Evolutionary conservation across 1,140 invertebrate species (phyloP).

Genomic region (Lepidurus couesii): DNA sequence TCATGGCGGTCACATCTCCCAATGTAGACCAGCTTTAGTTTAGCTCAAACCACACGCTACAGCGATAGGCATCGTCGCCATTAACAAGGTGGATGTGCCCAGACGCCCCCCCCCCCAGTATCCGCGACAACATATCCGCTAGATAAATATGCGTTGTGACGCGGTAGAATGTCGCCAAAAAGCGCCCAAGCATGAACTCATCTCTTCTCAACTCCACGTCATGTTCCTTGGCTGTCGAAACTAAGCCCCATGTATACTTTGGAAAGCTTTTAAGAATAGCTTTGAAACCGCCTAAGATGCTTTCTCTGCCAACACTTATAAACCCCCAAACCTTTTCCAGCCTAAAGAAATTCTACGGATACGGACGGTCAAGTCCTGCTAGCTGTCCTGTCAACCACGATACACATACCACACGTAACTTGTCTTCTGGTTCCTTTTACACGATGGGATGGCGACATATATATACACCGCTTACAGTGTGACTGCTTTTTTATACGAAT

Average conservation of each 20-base stretch:
- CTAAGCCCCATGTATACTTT: neutral
- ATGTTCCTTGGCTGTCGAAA: neutral
- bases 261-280: neutral
- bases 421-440: too few relatives aligned
- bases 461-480: too few relatives aligned
- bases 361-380: too few relatives aligned
- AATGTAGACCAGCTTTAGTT: neutral
- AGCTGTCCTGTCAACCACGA: too few relatives aligned
- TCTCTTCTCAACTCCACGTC: neutral
- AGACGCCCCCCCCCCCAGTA: neutral
- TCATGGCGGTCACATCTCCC: constrained; percentile 13
- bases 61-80: constrained; percentile 4
- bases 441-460: too few relatives aligned
- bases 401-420: too few relatives aligned
- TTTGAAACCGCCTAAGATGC: neutral
- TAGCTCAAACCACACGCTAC: neutral
- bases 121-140: neutral
- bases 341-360: too few relatives aligned
- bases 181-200: neutral
- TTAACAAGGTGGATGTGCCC: neutral
- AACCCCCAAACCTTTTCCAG: too few relatives aligned
- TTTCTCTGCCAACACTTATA: neutral
- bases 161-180: neutral
- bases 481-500: too few relatives aligned
- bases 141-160: neutral